Evolutionary conservation across 2,888 invertebrate species (phyloP).

Genomic region (Apotomis capreana): DNA sequence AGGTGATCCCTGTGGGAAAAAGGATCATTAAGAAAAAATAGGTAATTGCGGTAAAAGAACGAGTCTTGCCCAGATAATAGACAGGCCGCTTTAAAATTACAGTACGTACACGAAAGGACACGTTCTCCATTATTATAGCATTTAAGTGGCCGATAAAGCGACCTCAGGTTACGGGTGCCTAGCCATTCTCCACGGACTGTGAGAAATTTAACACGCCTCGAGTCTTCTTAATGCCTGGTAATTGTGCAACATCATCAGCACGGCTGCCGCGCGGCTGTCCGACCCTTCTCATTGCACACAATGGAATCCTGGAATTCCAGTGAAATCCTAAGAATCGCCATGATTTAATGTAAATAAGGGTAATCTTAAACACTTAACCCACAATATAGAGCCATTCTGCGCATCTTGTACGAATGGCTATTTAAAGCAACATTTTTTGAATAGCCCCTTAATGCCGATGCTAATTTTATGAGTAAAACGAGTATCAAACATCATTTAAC

Average conservation of each 20-base stretch:
- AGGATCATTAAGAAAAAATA: slow-evolving; percentile 44
- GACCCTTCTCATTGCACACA: slow-evolving; percentile 51
- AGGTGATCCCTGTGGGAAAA: slow-evolving; percentile 85
- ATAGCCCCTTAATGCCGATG: slow-evolving; percentile 22
- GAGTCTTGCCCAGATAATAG: slow-evolving; percentile 48
- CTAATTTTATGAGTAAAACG: slow-evolving; percentile 31
- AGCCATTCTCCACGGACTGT: slow-evolving; percentile 66
- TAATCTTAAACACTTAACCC: slow-evolving; percentile 39
- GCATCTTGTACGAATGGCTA: slow-evolving; percentile 11
- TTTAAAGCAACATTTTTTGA: slow-evolving; percentile 27
- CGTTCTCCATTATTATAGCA: slow-evolving; percentile 67
- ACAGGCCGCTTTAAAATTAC: slow-evolving; percentile 54
- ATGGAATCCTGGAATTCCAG: slow-evolving; percentile 40
- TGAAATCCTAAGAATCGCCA: slow-evolving; percentile 44
- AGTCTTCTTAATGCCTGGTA: slow-evolving; percentile 70
- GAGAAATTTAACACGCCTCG: slow-evolving; percentile 73
- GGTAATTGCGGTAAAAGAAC: slow-evolving; percentile 45
- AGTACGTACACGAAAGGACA: slow-evolving; percentile 62
- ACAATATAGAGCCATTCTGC: slow-evolving; percentile 27
- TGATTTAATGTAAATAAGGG: slow-evolving; percentile 50
- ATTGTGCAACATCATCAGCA: slow-evolving; percentile 64
- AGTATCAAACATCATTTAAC: slow-evolving; percentile 15
- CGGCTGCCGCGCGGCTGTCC: slow-evolving; percentile 45
- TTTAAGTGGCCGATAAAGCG: slow-evolving; percentile 67
- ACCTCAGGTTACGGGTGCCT: slow-evolving; percentile 63